A percentile compares a stretch with the other conserved stretches of the same genome.
phyloP scores from a whole-genome alignment of 2,888 invertebrate species.

The Thalpophila matura region DNA sequence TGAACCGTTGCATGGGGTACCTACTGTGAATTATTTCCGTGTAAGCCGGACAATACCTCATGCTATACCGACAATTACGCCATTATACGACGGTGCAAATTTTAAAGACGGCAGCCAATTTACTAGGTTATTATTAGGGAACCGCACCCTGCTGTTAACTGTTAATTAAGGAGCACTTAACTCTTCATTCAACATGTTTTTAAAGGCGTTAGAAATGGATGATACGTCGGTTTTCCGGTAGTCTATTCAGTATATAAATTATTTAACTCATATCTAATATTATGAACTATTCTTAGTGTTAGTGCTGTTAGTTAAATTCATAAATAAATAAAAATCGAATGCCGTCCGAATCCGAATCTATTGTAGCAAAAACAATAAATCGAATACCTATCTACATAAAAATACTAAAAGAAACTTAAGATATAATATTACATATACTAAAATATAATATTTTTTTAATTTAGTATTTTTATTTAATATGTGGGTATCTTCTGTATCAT shows the following conservation, averaged over 20 bases:
- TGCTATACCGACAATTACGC: constrained; percentile 68
- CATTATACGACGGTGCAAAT: constrained; percentile 70
- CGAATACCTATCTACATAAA: too few relatives aligned
- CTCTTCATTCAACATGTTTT: constrained; percentile 43
- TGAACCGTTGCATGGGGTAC: constrained; percentile 49
- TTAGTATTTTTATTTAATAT: too few relatives aligned
- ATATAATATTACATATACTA: too few relatives aligned
- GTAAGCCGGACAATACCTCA: constrained; percentile 58
- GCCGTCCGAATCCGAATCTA: too few relatives aligned
- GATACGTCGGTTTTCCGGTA: constrained; percentile 12
- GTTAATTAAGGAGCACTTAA: constrained; percentile 63
- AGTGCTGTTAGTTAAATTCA: not conserved
- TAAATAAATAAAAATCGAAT: too few relatives aligned
- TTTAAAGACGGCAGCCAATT: constrained; percentile 56
- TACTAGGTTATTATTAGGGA: constrained; percentile 57
- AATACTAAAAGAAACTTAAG: too few relatives aligned
- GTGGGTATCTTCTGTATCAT: too few relatives aligned
- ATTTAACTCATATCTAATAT: too few relatives aligned
- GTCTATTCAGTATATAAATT: not conserved
- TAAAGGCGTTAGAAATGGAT: constrained; percentile 31
- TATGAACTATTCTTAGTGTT: not conserved
- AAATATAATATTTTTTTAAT: too few relatives aligned
- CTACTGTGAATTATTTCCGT: constrained; percentile 55
- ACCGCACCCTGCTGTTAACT: constrained; percentile 68
- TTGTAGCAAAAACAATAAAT: too few relatives aligned